Evolutionary conservation across 2,113 vertebrate genomes (phyloP), one percentile per base, ranked within the genome.

Genomic region (Coracopsis vasa): DNA sequence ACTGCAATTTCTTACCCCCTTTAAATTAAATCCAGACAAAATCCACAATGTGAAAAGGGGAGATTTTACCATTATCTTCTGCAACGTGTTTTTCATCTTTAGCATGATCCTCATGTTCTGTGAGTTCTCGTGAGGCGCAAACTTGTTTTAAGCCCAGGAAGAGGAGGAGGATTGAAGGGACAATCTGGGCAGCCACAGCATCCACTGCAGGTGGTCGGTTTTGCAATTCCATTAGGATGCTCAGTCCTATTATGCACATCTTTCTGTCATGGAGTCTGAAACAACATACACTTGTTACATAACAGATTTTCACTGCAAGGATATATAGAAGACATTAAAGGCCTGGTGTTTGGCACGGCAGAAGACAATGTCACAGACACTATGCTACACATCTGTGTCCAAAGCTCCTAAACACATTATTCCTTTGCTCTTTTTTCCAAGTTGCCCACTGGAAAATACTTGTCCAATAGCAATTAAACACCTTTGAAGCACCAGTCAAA

Each of bases 161-260:
- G 15, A 99, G 98, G 61, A 99, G 99, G 23, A 99, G 99, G 70
- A 99, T 97, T 11, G 99, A 99, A 80, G 99, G 99, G 35, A 99
- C 97, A 35, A 99, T 99, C 97, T 99, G 99, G 18, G 96, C 98
- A 6, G 97, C 98, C 11, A 99, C 99, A 7, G 98, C 98, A 33
- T 98, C 98, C 37, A 99, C 97, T 7, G 98, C 98, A 5, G 98
- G 98, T 1, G 99, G 99, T 48, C 99, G 98, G 70, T 97, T 98
- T 16, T 99, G 99, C 62, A 99, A 97, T 87, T 99, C 99, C 98
- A 99, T 98, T 73, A 99, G 97, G 86, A 99, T 98, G 53, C 99
- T 99, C 82, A 99, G 97, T 64, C 99, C 99, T 51, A 99, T 99
- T 97, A 99, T 99, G 94, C 99, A 99, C 98, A 99, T 99, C 97